Evolutionary conservation across 2,113 vertebrate genomes (phyloP).

Genomic region (Eretmochelys imbricata): DNA sequence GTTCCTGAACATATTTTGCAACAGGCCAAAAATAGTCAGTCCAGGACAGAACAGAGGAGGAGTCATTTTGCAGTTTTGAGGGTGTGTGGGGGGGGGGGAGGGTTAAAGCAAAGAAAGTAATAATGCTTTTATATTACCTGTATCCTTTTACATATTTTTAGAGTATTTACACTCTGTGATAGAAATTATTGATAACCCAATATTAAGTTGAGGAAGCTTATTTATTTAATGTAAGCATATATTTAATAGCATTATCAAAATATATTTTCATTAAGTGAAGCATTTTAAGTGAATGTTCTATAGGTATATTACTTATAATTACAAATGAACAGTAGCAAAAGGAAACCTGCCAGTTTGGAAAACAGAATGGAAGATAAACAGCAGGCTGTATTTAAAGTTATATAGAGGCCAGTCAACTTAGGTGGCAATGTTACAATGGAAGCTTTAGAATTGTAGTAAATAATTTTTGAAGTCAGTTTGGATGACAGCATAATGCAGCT

Average conservation of each 20-base stretch:
- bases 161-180: constrained; percentile 30
- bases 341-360: constrained; percentile 25
- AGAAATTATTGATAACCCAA: not conserved
- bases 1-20: constrained; percentile 72
- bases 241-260: not conserved
- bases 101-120: constrained; percentile 9
- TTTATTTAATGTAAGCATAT: constrained; percentile 12
- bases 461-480: constrained; percentile 50
- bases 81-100: not conserved
- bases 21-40: constrained; percentile 71
- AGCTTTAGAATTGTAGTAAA: constrained; percentile 60
- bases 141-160: constrained; percentile 38
- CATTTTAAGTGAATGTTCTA: not conserved
- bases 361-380: constrained; percentile 20
- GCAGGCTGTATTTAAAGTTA: constrained; percentile 26
- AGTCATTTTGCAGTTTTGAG: not conserved
- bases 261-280: constrained; percentile 21
- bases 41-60: not conserved
- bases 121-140: constrained; percentile 43
- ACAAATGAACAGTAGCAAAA: not conserved
- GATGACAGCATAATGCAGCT: not conserved
- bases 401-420: constrained; percentile 22
- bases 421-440: not conserved
- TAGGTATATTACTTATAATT: not conserved
- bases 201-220: not conserved